Evolutionary conservation across 2,888 invertebrate species (phyloP).

Genomic region (Ormyrus thymus): DNA sequence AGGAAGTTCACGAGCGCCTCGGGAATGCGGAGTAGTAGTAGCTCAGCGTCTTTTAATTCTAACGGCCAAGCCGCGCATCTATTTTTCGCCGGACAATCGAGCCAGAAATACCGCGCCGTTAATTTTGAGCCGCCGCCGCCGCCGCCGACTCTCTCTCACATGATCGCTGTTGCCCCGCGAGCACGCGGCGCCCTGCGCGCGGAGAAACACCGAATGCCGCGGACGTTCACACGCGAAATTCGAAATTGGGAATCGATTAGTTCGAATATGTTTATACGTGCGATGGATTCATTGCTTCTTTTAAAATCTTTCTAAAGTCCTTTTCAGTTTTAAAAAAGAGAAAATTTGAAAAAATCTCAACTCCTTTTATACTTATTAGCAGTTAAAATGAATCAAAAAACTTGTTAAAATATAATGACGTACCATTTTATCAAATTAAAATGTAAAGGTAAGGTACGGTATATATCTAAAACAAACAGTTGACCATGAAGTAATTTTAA

Average conservation of each 20-base stretch:
- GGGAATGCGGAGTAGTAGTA: too few species aligned
- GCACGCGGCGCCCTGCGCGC: background rate
- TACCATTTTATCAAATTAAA: too few species aligned
- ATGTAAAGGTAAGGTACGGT: too few species aligned
- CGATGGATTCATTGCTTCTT: background rate
- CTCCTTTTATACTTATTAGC: too few species aligned
- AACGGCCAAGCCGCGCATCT: conserved; percentile 64
- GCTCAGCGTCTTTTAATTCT: conserved; percentile 69
- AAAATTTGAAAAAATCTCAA: too few species aligned
- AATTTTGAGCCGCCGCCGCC: conserved; percentile 32
- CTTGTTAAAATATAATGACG: too few species aligned
- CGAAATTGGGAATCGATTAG: conserved; percentile 1
- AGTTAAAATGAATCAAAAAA: too few species aligned
- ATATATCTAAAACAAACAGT: background rate
- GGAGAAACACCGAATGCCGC: background rate
- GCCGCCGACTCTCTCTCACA: conserved; percentile 24
- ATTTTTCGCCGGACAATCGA: conserved; percentile 74
- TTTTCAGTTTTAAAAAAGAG: too few species aligned
- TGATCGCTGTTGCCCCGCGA: conserved; percentile 27
- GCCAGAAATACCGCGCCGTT: conserved; percentile 70
- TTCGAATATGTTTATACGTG: background rate
- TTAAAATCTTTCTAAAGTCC: too few species aligned
- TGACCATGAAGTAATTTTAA: too few species aligned
- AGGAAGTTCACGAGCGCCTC: too few species aligned
- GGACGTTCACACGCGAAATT: conserved; percentile 17